Evolutionary conservation across 35 echinoderm and acorn worm genomes (phyloP).

Genomic region (Ophiothrix spiculata): DNA sequence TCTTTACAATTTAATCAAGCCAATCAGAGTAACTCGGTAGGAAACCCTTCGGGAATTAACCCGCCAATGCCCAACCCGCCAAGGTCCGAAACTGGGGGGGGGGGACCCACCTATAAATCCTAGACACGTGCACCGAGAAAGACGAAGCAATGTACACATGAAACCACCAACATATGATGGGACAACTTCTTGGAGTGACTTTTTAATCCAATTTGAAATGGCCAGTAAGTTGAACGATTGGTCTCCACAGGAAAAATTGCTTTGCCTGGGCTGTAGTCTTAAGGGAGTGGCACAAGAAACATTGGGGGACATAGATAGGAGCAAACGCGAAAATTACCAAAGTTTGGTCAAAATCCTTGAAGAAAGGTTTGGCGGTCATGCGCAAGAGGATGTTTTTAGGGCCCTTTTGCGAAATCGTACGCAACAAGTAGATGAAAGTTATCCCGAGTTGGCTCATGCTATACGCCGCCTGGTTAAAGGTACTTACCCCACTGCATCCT

Average conservation of each 20-base stretch:
- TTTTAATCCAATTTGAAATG: conserved; percentile 40
- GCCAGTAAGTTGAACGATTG: conserved; percentile 40
- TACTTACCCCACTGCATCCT: conserved; percentile 26
- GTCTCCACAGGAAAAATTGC: background rate
- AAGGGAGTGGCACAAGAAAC: conserved; percentile 20
- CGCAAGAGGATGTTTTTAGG: conserved; percentile 34
- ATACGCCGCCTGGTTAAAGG: background rate
- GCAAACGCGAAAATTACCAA: background rate
- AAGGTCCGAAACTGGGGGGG: background rate
- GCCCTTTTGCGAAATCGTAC: conserved; percentile 19
- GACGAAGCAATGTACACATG: background rate
- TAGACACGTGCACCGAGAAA: background rate
- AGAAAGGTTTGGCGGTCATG: conserved; percentile 8
- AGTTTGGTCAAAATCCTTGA: background rate
- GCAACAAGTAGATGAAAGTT: background rate
- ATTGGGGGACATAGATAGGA: conserved; percentile 29
- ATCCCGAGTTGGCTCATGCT: conserved; percentile 27
- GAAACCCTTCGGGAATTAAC: background rate
- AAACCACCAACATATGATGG: conserved; percentile 33
- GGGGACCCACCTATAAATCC: background rate
- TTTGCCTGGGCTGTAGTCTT: conserved; percentile 37
- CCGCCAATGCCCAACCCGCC: background rate
- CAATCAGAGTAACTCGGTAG: background rate
- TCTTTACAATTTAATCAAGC: background rate
- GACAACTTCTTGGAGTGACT: conserved; percentile 36